Base-by-base conservation (phyloP, 2,113 vertebrate species). In the Menidia beryllina region DNA sequence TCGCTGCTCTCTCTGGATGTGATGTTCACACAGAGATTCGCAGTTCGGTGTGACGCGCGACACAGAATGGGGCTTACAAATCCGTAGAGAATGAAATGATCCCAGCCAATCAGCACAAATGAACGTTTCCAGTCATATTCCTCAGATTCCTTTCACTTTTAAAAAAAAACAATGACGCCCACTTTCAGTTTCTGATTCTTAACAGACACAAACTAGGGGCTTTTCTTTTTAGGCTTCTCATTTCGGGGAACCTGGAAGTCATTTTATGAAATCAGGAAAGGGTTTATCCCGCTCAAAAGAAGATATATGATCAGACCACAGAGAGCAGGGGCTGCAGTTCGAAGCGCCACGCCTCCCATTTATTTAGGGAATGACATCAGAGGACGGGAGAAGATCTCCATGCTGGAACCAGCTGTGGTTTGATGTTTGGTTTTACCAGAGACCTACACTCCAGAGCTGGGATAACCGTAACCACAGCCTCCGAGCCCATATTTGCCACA, bases 351-450 rank as follows among this genome's bases (percentile, higher is more conserved):
- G 19, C 72, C 69, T 84, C 80, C 76, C 66, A 51, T 75, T 69
- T 26, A 51, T 75, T 69, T 26, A 69, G 84, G 84, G 84, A 77
- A 79, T 87, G 83, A 62, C 74, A 66, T 88, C 86, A 86, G 67
- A 74, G 62, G 56, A 12, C 61, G 70, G 45, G 60, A 72, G 47
- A 54, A 82, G 64, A 77, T 39, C 59, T 81, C 55, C n/a, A 52
- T 34, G 57, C 49, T 71, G 65, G 59, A 81, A 52, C 60, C 59
- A 76, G 69, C 79, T 72, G 26, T 60, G 75, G 58, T 66, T 75
- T 56, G 27, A 80, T 5, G 17, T 79, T 70, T 61, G 65, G 68
- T 47, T 75, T 11, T 51, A 79, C 58, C 43, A 58, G n/a, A 77
- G 75, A 65, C 23, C 47, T 60, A 51, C 56, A 76, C 52, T 72